phyloP scores from a whole-genome alignment of 2,888 invertebrate species.

The Craniophora ligustri region DNA sequence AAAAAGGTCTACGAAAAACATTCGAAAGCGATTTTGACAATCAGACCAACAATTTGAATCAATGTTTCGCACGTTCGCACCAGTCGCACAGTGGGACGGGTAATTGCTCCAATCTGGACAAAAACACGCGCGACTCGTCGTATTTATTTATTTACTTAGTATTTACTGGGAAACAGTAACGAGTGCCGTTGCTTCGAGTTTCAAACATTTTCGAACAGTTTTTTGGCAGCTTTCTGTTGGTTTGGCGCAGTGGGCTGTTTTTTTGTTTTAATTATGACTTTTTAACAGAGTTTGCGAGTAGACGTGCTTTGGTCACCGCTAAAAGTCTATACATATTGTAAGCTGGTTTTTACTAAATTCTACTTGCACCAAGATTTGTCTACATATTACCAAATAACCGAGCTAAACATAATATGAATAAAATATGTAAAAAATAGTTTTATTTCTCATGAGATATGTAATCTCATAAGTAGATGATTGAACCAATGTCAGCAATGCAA shows the following conservation, averaged over 20 bases:
- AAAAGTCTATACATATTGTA: too few species aligned
- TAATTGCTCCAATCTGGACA: conserved; percentile 84
- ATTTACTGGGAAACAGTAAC: conserved; percentile 82
- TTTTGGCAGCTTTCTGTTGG: conserved; percentile 48
- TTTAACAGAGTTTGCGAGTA: conserved; percentile 37
- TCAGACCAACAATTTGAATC: conserved; percentile 65
- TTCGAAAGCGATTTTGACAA: conserved; percentile 51
- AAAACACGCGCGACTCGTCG: conserved; percentile 77
- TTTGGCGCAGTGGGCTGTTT: conserved; percentile 40
- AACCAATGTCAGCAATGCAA: too few species aligned
- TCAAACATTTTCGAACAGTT: conserved; percentile 47
- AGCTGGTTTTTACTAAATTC: too few species aligned
- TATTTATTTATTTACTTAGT: conserved; percentile 87
- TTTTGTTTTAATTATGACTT: conserved; percentile 53
- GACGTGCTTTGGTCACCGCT: too few species aligned
- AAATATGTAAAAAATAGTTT: too few species aligned
- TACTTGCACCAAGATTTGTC: background rate
- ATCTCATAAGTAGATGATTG: too few species aligned
- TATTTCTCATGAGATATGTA: too few species aligned
- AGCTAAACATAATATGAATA: too few species aligned
- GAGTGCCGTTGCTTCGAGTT: conserved; percentile 58
- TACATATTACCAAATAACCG: too few species aligned
- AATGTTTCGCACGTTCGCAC: conserved; percentile 55
- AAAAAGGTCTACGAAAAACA: conserved; percentile 36
- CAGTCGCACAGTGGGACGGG: conserved; percentile 49